Evolutionary conservation across 2,113 vertebrate species (phyloP).

Genomic region (Noctilio leporinus): DNA sequence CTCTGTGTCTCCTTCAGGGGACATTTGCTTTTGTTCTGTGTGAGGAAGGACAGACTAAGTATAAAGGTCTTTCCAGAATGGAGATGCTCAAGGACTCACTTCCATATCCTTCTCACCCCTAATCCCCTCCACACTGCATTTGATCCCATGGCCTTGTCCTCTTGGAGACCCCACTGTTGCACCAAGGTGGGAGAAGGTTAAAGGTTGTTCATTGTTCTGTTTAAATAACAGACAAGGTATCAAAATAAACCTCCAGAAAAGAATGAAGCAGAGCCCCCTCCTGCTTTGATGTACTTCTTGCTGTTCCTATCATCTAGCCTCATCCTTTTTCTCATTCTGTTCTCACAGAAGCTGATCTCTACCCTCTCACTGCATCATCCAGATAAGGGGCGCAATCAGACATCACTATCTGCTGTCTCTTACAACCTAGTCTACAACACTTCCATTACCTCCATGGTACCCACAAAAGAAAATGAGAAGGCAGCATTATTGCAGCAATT

Average conservation of each 20-base stretch:
- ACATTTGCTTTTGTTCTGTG: no score
- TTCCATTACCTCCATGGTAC: neutral
- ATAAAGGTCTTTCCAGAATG: neutral
- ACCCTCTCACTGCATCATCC: neutral
- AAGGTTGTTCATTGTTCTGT: neutral
- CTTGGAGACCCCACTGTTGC: neutral
- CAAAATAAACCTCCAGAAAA: neutral
- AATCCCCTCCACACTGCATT: rapidly evolving
- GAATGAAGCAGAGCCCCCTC: neutral
- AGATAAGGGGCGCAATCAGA: neutral
- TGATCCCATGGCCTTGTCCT: rapidly evolving
- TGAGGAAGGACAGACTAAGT: neutral
- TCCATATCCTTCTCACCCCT: no score
- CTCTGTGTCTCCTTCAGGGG: neutral
- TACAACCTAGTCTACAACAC: neutral
- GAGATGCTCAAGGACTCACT: neutral
- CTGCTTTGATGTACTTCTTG: neutral
- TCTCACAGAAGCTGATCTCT: neutral
- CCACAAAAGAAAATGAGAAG: constrained; percentile 57
- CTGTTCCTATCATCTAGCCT: neutral
- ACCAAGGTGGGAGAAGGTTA: neutral
- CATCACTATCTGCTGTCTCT: neutral
- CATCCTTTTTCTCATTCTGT: neutral
- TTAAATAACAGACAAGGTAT: neutral
- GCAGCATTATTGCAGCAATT: neutral